Conservation (phyloP, 1,140 invertebrate species). For the Pogonomyrmex barbatus region DNA sequence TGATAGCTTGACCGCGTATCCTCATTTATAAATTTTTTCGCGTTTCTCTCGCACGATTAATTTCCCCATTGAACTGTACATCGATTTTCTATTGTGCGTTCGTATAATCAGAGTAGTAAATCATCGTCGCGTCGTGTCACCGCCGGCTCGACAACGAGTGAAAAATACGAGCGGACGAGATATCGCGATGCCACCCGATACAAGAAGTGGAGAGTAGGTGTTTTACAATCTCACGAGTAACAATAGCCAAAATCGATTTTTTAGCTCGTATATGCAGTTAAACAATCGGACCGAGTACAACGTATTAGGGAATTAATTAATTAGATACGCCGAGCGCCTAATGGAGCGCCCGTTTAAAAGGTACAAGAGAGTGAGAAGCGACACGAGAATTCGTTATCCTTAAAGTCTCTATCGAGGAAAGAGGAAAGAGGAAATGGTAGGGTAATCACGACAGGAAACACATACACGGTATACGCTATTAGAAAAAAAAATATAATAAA, state of each 20-base stretch:
- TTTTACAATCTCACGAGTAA: constrained; percentile 32
- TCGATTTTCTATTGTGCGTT: background rate
- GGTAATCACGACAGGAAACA: constrained; percentile 70
- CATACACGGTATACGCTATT: constrained; percentile 73
- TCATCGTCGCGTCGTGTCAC: background rate
- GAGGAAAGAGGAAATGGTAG: constrained; percentile 63
- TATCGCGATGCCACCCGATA: constrained; percentile 13
- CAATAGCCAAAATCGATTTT: constrained; percentile 71
- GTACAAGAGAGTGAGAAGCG: constrained; percentile 57
- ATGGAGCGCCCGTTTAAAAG: constrained; percentile 30
- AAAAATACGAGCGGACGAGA: constrained; percentile 26
- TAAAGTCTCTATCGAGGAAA: constrained; percentile 64
- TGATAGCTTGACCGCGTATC: background rate
- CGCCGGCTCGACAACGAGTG: background rate
- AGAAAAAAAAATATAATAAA: constrained; percentile 73
- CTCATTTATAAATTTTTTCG: constrained; percentile 7
- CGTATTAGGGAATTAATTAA: constrained; percentile 75
- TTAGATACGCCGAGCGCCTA: constrained; percentile 50
- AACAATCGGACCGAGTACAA: constrained; percentile 76
- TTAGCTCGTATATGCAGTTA: constrained; percentile 79
- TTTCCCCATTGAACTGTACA: background rate
- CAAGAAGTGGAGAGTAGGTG: constrained; percentile 20
- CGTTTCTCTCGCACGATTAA: background rate
- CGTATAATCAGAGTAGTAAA: background rate
- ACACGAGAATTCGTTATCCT: constrained; percentile 58